phyloP scores from a whole-genome alignment of 1,140 invertebrate genomes.

The Papilio aristodemus region DNA sequence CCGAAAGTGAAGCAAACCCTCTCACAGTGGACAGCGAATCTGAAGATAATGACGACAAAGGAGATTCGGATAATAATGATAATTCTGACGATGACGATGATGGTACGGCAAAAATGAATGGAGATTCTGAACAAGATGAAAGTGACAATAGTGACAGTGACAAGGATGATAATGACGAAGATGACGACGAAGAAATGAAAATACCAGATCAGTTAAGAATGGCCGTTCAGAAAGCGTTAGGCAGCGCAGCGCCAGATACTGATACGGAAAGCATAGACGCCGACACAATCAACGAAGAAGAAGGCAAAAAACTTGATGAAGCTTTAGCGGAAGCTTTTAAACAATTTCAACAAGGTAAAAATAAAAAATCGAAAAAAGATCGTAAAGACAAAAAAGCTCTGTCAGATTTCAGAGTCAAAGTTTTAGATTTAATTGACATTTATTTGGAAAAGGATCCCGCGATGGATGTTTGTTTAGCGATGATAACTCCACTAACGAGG shows the following conservation, averaged over 20 bases:
- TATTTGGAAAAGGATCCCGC: slow-evolving; percentile 85
- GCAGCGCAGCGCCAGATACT: slow-evolving; percentile 78
- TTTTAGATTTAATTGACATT: slow-evolving; percentile 86
- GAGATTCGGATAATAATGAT: slow-evolving; percentile 42
- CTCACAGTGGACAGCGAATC: slow-evolving; percentile 75
- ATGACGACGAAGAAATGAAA: slow-evolving; percentile 81
- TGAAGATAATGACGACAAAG: slow-evolving; percentile 46
- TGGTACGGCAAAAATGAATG: slow-evolving; percentile 69
- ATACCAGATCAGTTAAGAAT: slow-evolving; percentile 84
- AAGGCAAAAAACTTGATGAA: slow-evolving; percentile 86
- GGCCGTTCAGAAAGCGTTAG: slow-evolving; percentile 84
- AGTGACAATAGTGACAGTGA: slow-evolving; percentile 53
- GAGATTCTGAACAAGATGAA: slow-evolving; percentile 34
- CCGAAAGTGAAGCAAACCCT: slow-evolving; percentile 83
- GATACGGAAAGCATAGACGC: slow-evolving; percentile 88
- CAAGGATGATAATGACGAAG: slow-evolving; percentile 53
- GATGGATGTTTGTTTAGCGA: slow-evolving; percentile 84
- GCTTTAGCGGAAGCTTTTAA: slow-evolving; percentile 87
- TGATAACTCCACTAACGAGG: slow-evolving; percentile 84
- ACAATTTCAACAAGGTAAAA: slow-evolving; percentile 82
- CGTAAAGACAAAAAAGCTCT: slow-evolving; percentile 83
- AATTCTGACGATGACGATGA: slow-evolving; percentile 39
- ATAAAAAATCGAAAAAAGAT: slow-evolving; percentile 83
- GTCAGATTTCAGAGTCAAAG: slow-evolving; percentile 86
- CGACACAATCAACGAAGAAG: slow-evolving; percentile 86